These are phyloP conservation scores for Toxotes chatareus DNA, from an alignment of 2,113 vertebrate species.

Conservation along the genomic window DNA sequence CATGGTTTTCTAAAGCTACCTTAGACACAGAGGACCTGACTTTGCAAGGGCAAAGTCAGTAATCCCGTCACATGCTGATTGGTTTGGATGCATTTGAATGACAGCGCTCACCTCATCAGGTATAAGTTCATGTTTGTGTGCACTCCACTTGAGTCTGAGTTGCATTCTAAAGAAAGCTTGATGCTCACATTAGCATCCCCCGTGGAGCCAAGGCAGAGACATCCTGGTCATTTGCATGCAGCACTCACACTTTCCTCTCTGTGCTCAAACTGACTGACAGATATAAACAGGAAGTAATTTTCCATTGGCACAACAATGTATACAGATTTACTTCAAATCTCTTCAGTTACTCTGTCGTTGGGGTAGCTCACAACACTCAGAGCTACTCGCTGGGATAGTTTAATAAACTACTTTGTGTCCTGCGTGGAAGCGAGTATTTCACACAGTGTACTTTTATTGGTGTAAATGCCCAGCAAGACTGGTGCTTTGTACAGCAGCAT, in stretches of 20 bases:
- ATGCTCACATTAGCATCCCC: conserved; percentile 68
- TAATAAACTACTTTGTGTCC: conserved; percentile 28
- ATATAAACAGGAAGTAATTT: conserved; percentile 69
- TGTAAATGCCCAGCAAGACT: conserved; percentile 20
- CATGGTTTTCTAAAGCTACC: conserved; percentile 19
- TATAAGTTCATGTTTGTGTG: conserved; percentile 64
- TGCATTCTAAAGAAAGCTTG: conserved; percentile 62
- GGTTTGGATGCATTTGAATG: conserved; percentile 70
- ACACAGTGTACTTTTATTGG: conserved; percentile 10
- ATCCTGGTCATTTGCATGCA: conserved; percentile 69
- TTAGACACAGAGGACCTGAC: conserved; percentile 32
- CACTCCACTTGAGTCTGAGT: conserved; percentile 48
- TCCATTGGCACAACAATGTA: conserved; percentile 51
- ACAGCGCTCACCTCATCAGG: conserved; percentile 70
- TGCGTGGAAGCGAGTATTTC: conserved; percentile 29
- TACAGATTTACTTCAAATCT: conserved; percentile 45
- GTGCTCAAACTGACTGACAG: conserved; percentile 63
- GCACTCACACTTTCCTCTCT: conserved; percentile 36
- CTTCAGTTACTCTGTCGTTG: conserved; percentile 43
- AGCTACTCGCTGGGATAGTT: conserved; percentile 41
- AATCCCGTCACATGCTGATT: conserved; percentile 69
- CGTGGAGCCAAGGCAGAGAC: conserved; percentile 26
- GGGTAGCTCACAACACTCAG: conserved; percentile 16
- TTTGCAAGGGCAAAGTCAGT: conserved; percentile 62
- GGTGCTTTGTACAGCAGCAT: not conserved